These are phyloP conservation scores for Potorous gilbertii DNA, from an alignment of 2,797 vertebrate genomes.

Conservation along the genomic window DNA sequence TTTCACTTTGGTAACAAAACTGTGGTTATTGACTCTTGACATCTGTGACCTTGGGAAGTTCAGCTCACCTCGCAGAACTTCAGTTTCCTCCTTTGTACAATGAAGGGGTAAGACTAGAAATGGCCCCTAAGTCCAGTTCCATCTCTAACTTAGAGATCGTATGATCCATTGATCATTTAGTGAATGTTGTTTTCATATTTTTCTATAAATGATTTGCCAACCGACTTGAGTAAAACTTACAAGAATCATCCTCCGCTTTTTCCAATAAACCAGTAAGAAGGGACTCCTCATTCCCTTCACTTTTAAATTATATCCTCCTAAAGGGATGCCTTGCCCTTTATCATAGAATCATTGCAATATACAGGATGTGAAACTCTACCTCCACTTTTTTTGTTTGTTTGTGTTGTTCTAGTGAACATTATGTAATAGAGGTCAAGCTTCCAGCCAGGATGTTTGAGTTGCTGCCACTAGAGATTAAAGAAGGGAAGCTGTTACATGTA, in stretches of 20 bases:
- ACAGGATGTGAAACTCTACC: not conserved
- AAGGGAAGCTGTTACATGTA: conserved; percentile 92
- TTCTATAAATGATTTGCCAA: not conserved
- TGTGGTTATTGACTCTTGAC: not conserved
- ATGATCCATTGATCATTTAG: not conserved
- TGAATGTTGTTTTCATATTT: not conserved
- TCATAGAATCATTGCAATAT: not conserved
- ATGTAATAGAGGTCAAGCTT: conserved; percentile 95
- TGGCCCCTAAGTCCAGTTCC: not conserved
- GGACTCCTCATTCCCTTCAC: not conserved
- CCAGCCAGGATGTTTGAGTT: conserved; percentile 91
- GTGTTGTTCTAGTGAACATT: conserved; percentile 89
- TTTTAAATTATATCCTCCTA: no score
- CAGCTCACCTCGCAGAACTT: not conserved
- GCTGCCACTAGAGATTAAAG: conserved; percentile 93
- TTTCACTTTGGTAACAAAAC: not conserved
- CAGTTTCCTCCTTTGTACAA: not conserved
- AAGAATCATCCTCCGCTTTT: not conserved
- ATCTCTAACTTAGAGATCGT: not conserved
- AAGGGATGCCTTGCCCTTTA: not conserved
- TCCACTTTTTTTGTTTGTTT: not conserved
- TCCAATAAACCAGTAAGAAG: not conserved
- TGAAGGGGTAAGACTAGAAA: not conserved
- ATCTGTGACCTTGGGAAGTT: not conserved
- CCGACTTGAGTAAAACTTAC: not conserved